Base-by-base conservation (phyloP, 2,113 vertebrate species). In the Myxocyprinus asiaticus region DNA sequence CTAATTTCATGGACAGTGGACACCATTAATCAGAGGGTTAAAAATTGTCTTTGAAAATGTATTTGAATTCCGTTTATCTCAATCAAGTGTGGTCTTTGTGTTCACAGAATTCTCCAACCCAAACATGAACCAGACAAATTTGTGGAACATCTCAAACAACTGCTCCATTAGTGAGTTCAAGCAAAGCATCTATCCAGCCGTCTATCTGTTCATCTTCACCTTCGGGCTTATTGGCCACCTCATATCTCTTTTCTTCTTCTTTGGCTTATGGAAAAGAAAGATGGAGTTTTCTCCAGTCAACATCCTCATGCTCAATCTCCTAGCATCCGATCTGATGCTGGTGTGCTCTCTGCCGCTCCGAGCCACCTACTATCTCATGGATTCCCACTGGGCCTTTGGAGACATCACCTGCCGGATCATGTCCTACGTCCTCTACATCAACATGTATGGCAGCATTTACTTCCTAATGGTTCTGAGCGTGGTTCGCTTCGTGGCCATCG, bases 361-460 rank as follows among this genome's bases (percentile, higher is more conserved):
- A 15, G 90, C 85, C 3, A 63, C 84, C 0, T 95, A 94, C 82
- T 95, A 91, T 51, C 81, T 93, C 7, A 67, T 86, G 86, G 73
- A 85, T 7, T 90, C 85, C 0, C 5, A 0, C 0, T 95, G 93
- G 94, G 48, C 89, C 66, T 94, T 93, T 72, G 90, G 93, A 0
- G 90, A 93, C n/a, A 0, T 79, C 1, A 0, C 69, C 14, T 95
- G 94, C 87, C 90, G 91, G 72, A 81, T 94, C 66, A 85, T 92
- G 83, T 91, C 91, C 33, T 95, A 91, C 9, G 77, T 83, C 9
- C 80, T 94, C 33, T 94, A 95, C 0, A 80, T 92, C 75, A 95
- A 94, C 73, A 94, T 94, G 92, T 95, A 95, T 47, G 88, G 91
- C 82, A 94, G 93, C 86, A 92, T 95, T 78, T 95, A 93, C 65